Conservation (phyloP, 2,113 vertebrate genomes). For the Hyaena hyaena region DNA sequence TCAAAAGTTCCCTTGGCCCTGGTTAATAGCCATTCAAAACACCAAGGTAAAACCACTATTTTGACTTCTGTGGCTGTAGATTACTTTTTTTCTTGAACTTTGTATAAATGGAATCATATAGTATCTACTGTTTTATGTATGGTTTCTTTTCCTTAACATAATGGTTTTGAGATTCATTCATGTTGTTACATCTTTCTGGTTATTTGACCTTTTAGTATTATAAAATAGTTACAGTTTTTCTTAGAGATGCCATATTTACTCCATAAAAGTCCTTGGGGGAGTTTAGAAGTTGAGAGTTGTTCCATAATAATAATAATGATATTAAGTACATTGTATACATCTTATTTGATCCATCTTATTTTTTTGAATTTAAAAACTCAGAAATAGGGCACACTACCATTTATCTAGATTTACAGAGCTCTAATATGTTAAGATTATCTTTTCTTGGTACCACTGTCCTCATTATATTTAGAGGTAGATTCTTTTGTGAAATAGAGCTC, state of each 20-base stretch:
- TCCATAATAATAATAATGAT: neutral
- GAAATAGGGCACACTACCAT: neutral
- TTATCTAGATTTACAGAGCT: neutral
- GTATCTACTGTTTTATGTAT: conserved; percentile 41
- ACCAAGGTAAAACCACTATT: neutral
- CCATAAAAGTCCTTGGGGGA: neutral
- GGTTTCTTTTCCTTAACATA: conserved; percentile 34
- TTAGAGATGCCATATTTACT: conserved; percentile 56
- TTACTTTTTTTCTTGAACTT: conserved; percentile 35
- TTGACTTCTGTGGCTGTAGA: neutral
- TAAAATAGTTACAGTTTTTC: neutral
- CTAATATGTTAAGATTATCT: neutral
- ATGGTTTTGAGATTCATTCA: neutral
- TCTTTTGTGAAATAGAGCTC: neutral
- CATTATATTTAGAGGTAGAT: neutral
- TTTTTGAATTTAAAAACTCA: conserved; percentile 32
- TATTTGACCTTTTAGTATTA: conserved; percentile 22
- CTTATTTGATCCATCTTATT: neutral
- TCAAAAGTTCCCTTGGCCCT: neutral
- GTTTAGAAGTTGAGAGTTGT: conserved; percentile 3
- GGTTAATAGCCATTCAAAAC: neutral
- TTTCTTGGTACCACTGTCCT: neutral
- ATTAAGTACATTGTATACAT: neutral
- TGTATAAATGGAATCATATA: conserved; percentile 26
- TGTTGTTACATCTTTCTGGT: conserved; percentile 37